Percentiles rank a stretch among this genome's conserved stretches.
Evolutionary conservation across 2,888 invertebrate species (phyloP).

Genomic region (Molanna angustata): DNA sequence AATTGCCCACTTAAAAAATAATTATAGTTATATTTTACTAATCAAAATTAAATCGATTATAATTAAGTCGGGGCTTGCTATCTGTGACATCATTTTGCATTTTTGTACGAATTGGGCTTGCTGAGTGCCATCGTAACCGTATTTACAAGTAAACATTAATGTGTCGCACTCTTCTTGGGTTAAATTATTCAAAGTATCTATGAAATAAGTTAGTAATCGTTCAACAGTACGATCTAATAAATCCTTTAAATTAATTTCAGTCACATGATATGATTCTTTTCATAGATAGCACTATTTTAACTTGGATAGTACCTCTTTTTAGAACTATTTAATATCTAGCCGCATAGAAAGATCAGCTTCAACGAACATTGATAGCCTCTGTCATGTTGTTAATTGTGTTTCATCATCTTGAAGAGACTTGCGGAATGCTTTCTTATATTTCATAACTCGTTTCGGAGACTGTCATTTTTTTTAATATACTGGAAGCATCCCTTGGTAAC

Average conservation of each 20-base stretch:
- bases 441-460: conserved; percentile 2
- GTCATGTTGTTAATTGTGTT: background rate
- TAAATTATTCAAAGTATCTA: background rate
- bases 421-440: conserved; percentile 2
- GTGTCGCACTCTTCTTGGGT: background rate
- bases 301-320: conserved; percentile 1
- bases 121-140: conserved; percentile 10
- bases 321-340: background rate
- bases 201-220: background rate
- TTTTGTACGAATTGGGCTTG: conserved; percentile 26
- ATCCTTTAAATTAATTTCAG: background rate
- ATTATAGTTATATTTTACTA: too few relatives aligned
- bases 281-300: conserved; percentile 5
- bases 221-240: conserved; percentile 1
- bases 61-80: too few relatives aligned
- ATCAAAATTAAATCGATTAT: too few relatives aligned
- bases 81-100: conserved; percentile 20
- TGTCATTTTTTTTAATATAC: background rate
- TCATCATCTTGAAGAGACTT: background rate
- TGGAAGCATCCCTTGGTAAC: background rate
- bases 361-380: background rate
- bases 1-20: too few relatives aligned
- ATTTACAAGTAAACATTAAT: conserved; percentile 5
- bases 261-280: background rate
- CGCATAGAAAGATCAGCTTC: background rate